These are phyloP conservation scores for Thalassophryne amazonica DNA, from an alignment of 2,797 vertebrate genomes.

Conservation along the genomic window DNA sequence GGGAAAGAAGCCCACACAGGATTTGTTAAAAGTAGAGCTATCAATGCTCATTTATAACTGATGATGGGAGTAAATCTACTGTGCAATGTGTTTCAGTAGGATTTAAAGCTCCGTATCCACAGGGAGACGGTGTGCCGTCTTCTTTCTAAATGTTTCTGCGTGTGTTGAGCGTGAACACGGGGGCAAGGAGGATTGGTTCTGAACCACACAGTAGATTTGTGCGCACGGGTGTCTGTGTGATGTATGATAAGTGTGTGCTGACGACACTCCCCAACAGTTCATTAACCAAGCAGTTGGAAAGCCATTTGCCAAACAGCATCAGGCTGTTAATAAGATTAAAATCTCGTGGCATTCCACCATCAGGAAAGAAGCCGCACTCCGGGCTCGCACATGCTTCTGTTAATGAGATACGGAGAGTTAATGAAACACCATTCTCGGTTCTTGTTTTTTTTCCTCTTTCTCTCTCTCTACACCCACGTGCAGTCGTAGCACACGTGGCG, in stretches of 20 bases:
- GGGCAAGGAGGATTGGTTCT: background rate
- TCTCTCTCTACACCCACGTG: no score
- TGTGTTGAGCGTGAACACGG: constrained; percentile 11
- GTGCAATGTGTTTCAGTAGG: background rate
- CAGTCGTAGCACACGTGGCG: no score
- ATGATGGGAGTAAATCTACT: constrained; percentile 3
- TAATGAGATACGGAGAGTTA: constrained; percentile 26
- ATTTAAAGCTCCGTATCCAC: background rate
- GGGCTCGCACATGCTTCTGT: constrained; percentile 4
- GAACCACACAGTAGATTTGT: constrained; percentile 9
- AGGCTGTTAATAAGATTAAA: constrained; percentile 77
- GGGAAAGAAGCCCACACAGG: constrained; percentile 9
- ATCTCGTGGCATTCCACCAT: constrained; percentile 57
- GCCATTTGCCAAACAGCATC: constrained; percentile 68
- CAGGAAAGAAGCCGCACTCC: constrained; percentile 42
- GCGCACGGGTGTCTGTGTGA: constrained; percentile 35
- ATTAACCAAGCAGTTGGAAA: constrained; percentile 75
- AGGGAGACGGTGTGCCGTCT: background rate
- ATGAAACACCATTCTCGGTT: constrained; percentile 31
- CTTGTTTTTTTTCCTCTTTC: no score
- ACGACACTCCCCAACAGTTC: constrained; percentile 72
- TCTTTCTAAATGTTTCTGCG: constrained; percentile 13
- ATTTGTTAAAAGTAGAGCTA: constrained; percentile 24
- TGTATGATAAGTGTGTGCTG: constrained; percentile 42
- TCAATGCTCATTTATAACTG: constrained; percentile 17